Conservation (phyloP, 2,113 vertebrate species). For the Atherinomorus stipes region DNA sequence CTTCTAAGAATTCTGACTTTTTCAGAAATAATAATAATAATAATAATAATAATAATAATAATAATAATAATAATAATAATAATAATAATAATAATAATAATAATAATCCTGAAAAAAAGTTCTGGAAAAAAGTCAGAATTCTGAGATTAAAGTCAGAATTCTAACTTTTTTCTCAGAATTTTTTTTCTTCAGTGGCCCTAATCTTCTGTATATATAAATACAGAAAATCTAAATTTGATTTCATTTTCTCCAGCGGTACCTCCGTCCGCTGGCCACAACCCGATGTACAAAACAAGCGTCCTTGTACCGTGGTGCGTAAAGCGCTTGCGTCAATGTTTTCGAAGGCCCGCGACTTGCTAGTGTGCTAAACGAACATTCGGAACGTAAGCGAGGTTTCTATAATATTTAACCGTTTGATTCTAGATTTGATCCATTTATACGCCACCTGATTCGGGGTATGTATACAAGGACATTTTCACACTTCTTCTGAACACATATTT, state of each 20-base stretch:
- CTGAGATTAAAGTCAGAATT: too few relatives aligned
- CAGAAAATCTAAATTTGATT: background rate
- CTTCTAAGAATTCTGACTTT: too few relatives aligned
- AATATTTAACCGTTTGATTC: background rate
- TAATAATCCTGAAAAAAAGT: too few relatives aligned
- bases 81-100: too few relatives aligned
- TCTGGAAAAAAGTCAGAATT: too few relatives aligned
- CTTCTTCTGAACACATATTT: background rate
- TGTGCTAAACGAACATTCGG: conserved; percentile 53
- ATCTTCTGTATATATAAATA: too few relatives aligned
- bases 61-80: too few relatives aligned
- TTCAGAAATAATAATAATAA: too few relatives aligned
- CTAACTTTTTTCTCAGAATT: too few relatives aligned
- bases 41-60: too few relatives aligned
- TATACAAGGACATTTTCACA: background rate
- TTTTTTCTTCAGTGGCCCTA: too few relatives aligned
- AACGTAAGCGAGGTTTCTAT: conserved; percentile 29
- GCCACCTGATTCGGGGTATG: conserved; percentile 59
- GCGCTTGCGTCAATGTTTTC: conserved; percentile 57
- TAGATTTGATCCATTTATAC: background rate
- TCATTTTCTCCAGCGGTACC: background rate
- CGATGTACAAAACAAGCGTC: conserved; percentile 39
- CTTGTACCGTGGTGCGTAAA: background rate
- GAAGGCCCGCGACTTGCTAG: conserved; percentile 58
- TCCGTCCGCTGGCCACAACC: conserved; percentile 18